Base-by-base conservation (phyloP, 2,113 vertebrate species). In the Neolamprologus tretocephalus region DNA sequence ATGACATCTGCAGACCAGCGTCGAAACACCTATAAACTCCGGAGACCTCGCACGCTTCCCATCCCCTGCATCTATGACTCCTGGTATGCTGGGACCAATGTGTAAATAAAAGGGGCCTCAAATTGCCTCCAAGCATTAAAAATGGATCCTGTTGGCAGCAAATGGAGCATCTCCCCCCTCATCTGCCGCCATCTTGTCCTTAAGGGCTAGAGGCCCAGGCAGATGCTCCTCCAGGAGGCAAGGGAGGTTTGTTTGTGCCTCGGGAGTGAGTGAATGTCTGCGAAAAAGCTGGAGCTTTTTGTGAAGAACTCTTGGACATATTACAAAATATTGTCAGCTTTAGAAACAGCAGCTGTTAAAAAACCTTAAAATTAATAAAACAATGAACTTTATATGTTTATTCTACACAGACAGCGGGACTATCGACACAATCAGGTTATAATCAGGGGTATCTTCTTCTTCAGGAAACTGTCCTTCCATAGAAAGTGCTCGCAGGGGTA, bases 101-200 rank as follows among this genome's bases (percentile, higher is more conserved):
- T 91, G 89, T 90, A 94, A 92, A 94, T 94, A 92, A 94, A 89
- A 87, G 61, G 89, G 89, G 86, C 66, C 93, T 91, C n/a, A 87
- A 87, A 90, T 90, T 85, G 80, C 42, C 51, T 85, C 90, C 87
- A 55, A 47, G 87, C 92, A 95, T 96, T 94, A 95, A 94, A 95
- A 93, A 95, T 94, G 83, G 86, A 94, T 94, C 87, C 85, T 45
- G 57, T 58, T 88, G 83, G 81, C 87, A 92, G 93, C 86, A 94
- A 95, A 94, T 93, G 91, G 87, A 91, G 89, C 91, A 80, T 94
- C 92, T 84, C 86, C 45, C n/a, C 21, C 21, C 79, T 90, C 90
- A 86, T 91, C 88, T 93, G 86, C 33, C 23, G 37, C 88, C 78
- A 89, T 93, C 89, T 88, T 86, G 86, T 93, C 91, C 86, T 92